Conservation (phyloP, 2,113 vertebrate genomes). For the Dissostichus mawsoni region DNA sequence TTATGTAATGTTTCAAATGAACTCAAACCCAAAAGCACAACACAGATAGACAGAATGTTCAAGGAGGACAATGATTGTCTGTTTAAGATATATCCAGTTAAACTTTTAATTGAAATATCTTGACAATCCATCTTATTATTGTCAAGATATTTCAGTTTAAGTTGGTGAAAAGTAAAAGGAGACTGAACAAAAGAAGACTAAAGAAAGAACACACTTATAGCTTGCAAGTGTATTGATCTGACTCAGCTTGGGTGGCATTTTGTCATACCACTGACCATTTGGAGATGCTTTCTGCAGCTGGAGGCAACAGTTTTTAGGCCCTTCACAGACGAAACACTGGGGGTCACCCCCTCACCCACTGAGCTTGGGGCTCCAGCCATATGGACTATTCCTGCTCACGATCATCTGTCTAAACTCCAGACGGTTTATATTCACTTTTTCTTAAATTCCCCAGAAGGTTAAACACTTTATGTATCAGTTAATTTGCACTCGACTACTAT, state of each 20-base stretch:
- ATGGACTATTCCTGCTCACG: background rate
- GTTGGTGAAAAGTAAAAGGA: background rate
- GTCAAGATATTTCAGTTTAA: background rate
- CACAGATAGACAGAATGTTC: too few species aligned
- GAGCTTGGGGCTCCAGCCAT: background rate
- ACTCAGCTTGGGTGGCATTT: background rate
- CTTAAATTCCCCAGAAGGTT: background rate
- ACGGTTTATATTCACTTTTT: background rate
- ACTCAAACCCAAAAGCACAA: too few species aligned
- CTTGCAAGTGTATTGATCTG: background rate
- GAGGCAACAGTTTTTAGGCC: background rate
- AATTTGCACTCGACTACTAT: conserved; percentile 11
- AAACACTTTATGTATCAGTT: conserved; percentile 3
- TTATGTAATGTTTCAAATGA: background rate
- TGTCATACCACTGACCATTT: background rate
- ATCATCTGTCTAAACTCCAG: background rate
- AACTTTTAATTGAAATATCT: too few species aligned
- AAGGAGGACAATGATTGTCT: too few species aligned
- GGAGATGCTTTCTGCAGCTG: background rate
- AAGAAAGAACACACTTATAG: background rate
- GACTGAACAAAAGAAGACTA: background rate
- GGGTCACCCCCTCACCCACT: background rate
- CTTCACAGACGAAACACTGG: conserved; percentile 3
- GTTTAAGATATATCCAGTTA: too few species aligned
- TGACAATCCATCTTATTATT: background rate